Evolutionary conservation across 2,113 vertebrate species (phyloP).

Genomic region (Campylomormyrus numenius): DNA sequence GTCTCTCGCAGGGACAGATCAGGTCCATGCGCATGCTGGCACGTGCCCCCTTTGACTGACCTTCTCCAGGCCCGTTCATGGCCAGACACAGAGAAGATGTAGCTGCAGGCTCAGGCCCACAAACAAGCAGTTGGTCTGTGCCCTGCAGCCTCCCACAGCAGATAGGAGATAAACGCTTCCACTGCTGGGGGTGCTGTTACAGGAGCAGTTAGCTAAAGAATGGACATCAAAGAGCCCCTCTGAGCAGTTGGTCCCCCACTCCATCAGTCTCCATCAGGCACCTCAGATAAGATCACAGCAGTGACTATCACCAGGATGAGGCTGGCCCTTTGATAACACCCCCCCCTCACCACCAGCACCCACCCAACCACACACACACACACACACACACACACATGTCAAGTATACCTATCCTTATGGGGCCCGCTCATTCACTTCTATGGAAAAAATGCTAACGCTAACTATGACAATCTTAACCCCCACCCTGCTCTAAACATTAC

Average conservation of each 20-base stretch:
- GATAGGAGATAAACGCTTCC: neutral
- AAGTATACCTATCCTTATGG: too few relatives aligned
- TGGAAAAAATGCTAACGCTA: too few relatives aligned
- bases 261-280: slow-evolving; percentile 44
- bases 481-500: too few relatives aligned
- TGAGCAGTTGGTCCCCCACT: slow-evolving; percentile 61
- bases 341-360: too few relatives aligned
- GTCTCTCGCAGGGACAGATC: neutral
- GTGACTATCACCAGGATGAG: slow-evolving; percentile 21
- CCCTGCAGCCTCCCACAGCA: neutral
- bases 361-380: neutral
- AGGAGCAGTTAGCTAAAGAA: slow-evolving; percentile 9
- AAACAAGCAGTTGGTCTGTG: neutral
- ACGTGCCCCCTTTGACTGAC: neutral
- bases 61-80: neutral
- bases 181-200: neutral
- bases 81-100: neutral
- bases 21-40: neutral
- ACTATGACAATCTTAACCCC: too few relatives aligned
- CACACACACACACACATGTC: neutral
- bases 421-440: too few relatives aligned
- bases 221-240: slow-evolving; percentile 52
- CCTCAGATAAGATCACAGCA: slow-evolving; percentile 57
- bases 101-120: neutral
- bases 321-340: slow-evolving; percentile 1